A percentile compares a stretch with the other conserved stretches of the same genome.
These are phyloP conservation scores for Yponomeuta plumbellus DNA, from an alignment of 2,888 invertebrate species.

Conservation along the genomic window DNA sequence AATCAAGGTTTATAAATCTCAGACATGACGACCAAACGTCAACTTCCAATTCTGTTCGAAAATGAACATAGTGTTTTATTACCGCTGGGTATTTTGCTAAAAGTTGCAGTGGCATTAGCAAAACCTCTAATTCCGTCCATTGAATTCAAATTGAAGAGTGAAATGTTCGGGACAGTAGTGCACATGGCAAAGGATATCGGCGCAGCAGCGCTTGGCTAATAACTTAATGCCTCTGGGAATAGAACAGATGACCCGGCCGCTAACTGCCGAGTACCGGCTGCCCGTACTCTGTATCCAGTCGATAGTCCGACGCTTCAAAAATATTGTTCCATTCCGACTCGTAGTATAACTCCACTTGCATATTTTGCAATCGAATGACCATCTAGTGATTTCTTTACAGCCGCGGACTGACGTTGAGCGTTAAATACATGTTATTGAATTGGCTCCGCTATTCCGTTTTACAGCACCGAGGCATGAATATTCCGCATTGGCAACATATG, in stretches of 20 bases:
- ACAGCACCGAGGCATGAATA: slow-evolving; percentile 49
- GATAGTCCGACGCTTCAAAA: slow-evolving; percentile 21
- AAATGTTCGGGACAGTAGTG: slow-evolving; percentile 48
- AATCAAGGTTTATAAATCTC: not conserved
- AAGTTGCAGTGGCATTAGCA: slow-evolving; percentile 40
- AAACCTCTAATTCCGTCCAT: slow-evolving; percentile 65
- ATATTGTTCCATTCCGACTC: slow-evolving; percentile 30
- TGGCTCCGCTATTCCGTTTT: slow-evolving; percentile 42
- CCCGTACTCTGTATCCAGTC: not conserved
- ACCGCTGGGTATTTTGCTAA: slow-evolving; percentile 47
- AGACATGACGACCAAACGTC: slow-evolving; percentile 22
- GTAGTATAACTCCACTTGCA: slow-evolving; percentile 29
- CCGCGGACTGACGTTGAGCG: slow-evolving; percentile 24
- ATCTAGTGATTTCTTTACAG: slow-evolving; percentile 35
- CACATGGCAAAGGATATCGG: slow-evolving; percentile 44
- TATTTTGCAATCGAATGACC: slow-evolving; percentile 31
- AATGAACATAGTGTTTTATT: slow-evolving; percentile 45
- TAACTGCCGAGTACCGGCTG: not conserved
- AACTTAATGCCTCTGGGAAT: slow-evolving; percentile 72
- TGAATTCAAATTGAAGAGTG: slow-evolving; percentile 73
- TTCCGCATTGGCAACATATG: slow-evolving; percentile 51
- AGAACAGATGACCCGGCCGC: slow-evolving; percentile 22
- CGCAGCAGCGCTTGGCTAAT: slow-evolving; percentile 61
- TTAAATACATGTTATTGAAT: slow-evolving; percentile 31
- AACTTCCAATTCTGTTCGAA: slow-evolving; percentile 34